Evolutionary conservation across 2,888 invertebrate genomes (phyloP).

Genomic region (Acrobasis suavella): DNA sequence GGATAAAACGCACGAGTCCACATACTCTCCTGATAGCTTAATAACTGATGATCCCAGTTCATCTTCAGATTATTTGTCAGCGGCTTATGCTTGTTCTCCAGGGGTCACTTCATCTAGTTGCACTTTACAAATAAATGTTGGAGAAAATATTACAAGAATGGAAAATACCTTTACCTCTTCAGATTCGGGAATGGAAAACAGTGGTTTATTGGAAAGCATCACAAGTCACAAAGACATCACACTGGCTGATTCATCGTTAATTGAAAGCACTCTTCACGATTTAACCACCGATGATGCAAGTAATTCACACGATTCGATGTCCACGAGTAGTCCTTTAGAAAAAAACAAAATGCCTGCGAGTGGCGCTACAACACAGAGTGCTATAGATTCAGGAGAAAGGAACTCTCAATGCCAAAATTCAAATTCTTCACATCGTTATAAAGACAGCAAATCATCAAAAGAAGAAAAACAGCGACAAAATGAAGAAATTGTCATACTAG

Average conservation of each 20-base stretch:
- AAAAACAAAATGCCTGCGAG: slow-evolving; percentile 36
- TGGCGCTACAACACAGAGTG: slow-evolving; percentile 28
- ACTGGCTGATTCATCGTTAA: slow-evolving; percentile 63
- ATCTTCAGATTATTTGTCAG: slow-evolving; percentile 72
- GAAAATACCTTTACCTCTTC: slow-evolving; percentile 67
- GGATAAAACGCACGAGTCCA: slow-evolving; percentile 49
- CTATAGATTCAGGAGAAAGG: slow-evolving; percentile 40
- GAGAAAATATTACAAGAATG: slow-evolving; percentile 59
- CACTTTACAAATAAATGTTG: slow-evolving; percentile 56
- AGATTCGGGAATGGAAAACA: slow-evolving; percentile 76
- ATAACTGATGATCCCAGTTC: slow-evolving; percentile 69
- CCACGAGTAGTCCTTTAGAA: slow-evolving; percentile 44
- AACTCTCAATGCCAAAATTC: slow-evolving; percentile 41
- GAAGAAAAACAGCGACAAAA: slow-evolving; percentile 84
- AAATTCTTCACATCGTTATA: slow-evolving; percentile 37
- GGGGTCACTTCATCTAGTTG: slow-evolving; percentile 47
- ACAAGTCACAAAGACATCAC: slow-evolving; percentile 67
- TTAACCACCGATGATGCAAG: slow-evolving; percentile 57
- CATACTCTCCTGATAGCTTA: slow-evolving; percentile 69
- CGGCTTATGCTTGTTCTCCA: slow-evolving; percentile 62
- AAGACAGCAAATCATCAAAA: slow-evolving; percentile 64
- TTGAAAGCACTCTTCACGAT: slow-evolving; percentile 71
- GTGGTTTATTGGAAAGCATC: slow-evolving; percentile 63
- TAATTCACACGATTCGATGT: slow-evolving; percentile 45
- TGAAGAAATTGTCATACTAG: slow-evolving; percentile 84